Evolutionary conservation across 64 coral and sea anemone genomes (phyloP).

Genomic region (Trachythela sp.): DNA sequence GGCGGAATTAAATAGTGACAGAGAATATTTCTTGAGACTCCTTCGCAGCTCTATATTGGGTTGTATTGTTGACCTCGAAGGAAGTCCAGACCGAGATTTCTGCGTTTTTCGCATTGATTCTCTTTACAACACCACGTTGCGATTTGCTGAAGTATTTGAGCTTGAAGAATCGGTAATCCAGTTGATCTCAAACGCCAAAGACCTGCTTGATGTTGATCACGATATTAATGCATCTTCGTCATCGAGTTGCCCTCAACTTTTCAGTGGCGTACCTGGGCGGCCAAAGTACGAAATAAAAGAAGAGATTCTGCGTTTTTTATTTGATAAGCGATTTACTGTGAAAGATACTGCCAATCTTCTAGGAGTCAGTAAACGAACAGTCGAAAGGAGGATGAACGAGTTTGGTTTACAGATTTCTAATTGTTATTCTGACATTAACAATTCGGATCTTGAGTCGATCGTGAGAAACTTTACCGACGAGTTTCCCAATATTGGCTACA

Average conservation of each 20-base stretch:
- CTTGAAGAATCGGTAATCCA: background rate
- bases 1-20: too few relatives aligned
- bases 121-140: background rate
- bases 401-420: background rate
- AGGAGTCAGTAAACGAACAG: conserved; percentile 43
- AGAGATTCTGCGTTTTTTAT: background rate
- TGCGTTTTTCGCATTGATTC: background rate
- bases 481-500: conserved; percentile 47
- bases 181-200: background rate
- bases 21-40: background rate
- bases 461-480: background rate
- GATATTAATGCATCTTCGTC: background rate
- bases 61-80: background rate
- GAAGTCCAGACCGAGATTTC: background rate
- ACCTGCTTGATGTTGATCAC: background rate
- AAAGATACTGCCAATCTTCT: background rate
- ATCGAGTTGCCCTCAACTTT: background rate
- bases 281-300: background rate
- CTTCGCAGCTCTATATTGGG: background rate
- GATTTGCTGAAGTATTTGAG: background rate
- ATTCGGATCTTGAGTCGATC: conserved; percentile 5
- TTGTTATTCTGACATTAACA: background rate
- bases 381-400: conserved; percentile 32
- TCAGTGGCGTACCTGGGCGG: background rate
- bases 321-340: background rate